Percentiles rank a stretch among this genome's conserved stretches.
phyloP scores from a whole-genome alignment of 2,113 vertebrate genomes.

The Castor canadensis region DNA sequence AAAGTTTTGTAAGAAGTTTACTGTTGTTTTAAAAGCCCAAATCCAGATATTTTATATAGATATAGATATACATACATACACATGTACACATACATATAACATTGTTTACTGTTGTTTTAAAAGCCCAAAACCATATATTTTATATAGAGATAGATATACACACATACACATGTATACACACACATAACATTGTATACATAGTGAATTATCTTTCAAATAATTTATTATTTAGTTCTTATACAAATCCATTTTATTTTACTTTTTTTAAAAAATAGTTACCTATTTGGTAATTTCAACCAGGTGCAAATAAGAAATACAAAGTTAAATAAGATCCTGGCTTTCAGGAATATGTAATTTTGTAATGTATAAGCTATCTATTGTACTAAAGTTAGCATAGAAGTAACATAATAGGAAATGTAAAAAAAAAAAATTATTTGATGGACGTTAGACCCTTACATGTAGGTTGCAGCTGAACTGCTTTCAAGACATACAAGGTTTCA shows the following conservation, averaged over 20 bases:
- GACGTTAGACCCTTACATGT: too few species aligned
- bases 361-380: neutral
- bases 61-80: too few species aligned
- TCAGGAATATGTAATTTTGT: neutral
- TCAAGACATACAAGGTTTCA: neutral
- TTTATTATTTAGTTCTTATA: neutral
- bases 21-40: neutral
- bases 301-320: neutral
- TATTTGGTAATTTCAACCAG: neutral
- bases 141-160: too few species aligned
- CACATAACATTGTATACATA: neutral
- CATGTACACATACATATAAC: too few species aligned
- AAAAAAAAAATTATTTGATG: too few species aligned
- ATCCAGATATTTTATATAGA: neutral
- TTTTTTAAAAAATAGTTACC: neutral
- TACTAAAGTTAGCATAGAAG: neutral
- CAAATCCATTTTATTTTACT: neutral
- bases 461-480: neutral
- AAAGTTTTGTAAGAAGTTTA: neutral
- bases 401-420: neutral
- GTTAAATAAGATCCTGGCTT: neutral
- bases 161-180: neutral
- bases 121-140: neutral
- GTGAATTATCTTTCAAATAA: neutral
- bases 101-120: neutral